Evolutionary conservation across 2,888 invertebrate species (phyloP).

Genomic region (Tiliacea citrago): DNA sequence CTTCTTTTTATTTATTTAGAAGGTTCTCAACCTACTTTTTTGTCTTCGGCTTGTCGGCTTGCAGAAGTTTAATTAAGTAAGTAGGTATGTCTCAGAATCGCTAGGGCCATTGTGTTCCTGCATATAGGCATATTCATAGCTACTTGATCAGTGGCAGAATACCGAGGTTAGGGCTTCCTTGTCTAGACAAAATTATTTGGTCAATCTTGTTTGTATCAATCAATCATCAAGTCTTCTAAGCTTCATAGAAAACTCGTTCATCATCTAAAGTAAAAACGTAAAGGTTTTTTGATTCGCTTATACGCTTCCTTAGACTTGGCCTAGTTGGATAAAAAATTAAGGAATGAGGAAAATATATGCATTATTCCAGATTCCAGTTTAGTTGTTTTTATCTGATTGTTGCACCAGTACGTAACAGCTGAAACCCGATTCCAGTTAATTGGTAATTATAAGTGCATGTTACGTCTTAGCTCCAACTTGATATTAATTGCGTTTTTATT

Average conservation of each 20-base stretch:
- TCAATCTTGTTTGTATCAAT: background rate
- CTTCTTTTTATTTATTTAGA: background rate
- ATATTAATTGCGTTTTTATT: constrained; percentile 53
- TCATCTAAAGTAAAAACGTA: too few relatives aligned
- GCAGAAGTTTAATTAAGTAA: constrained; percentile 14
- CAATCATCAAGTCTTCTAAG: too few relatives aligned
- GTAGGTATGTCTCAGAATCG: background rate
- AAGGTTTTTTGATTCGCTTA: too few relatives aligned
- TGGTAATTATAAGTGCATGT: constrained; percentile 45
- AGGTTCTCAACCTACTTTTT: background rate
- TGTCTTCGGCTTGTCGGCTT: too few relatives aligned
- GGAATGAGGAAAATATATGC: background rate
- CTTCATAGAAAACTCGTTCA: background rate
- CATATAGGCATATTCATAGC: background rate
- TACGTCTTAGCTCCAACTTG: constrained; percentile 47
- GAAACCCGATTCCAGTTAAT: constrained; percentile 45
- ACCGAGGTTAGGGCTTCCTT: constrained; percentile 2
- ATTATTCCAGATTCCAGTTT: constrained; percentile 29
- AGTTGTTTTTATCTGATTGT: constrained; percentile 34
- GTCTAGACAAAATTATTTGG: constrained; percentile 20
- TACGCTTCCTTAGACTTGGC: background rate
- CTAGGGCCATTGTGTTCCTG: constrained; percentile 3
- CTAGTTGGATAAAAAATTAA: background rate
- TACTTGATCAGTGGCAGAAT: background rate
- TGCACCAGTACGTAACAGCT: constrained; percentile 38